phyloP scores from a whole-genome alignment of 92 coral and sea anemone species.

The Phymanthus crucifer region DNA sequence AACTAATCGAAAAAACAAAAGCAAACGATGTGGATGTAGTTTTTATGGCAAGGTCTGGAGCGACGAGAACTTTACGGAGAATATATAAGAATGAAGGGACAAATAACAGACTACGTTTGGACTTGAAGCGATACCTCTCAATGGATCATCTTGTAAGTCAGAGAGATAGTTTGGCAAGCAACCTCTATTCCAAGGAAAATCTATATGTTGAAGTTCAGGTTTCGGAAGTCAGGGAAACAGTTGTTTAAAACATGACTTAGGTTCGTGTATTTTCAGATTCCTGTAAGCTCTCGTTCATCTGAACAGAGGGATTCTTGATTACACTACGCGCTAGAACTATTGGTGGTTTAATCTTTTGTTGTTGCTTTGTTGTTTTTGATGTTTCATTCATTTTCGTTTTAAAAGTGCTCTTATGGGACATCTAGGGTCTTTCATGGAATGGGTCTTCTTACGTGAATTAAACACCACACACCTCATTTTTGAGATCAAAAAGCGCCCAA shows the following conservation, averaged over 20 bases:
- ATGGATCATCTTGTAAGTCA: constrained; percentile 66
- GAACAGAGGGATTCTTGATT: no score
- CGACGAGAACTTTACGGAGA: not conserved
- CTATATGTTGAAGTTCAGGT: constrained; percentile 13
- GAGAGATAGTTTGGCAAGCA: constrained; percentile 50
- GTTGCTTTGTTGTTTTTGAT: no score
- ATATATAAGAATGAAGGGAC: not conserved
- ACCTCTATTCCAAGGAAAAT: constrained; percentile 41
- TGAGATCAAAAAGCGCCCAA: no score
- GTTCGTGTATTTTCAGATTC: no score
- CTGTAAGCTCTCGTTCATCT: no score
- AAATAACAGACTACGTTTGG: constrained; percentile 15
- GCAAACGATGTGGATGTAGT: not conserved
- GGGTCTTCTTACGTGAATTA: no score
- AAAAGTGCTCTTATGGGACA: no score
- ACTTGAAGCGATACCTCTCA: constrained; percentile 60
- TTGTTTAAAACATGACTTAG: constrained; percentile 32
- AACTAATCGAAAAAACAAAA: not conserved
- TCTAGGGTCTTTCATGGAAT: no score
- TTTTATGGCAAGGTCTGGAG: constrained; percentile 13
- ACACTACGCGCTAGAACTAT: no score
- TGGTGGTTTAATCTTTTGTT: no score
- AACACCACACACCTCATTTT: no score
- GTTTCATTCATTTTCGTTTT: no score
- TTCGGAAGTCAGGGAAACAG: constrained; percentile 57